A percentile compares a stretch with the other conserved stretches of the same genome.
Evolutionary conservation across 2,888 invertebrate species (phyloP).

Genomic region (Mythimna vitellina): DNA sequence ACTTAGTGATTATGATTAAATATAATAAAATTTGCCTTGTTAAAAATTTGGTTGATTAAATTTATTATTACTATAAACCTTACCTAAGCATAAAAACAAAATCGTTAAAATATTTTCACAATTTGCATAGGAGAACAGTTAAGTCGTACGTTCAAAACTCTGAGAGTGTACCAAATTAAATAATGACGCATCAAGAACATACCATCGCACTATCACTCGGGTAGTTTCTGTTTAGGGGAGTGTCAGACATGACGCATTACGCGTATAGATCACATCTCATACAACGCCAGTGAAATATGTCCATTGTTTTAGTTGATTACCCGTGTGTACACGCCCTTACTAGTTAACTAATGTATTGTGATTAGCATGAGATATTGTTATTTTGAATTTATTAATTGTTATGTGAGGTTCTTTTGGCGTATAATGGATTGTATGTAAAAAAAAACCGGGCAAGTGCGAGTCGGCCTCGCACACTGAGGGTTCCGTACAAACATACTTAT

Average conservation of each 20-base stretch:
- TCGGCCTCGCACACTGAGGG: too few relatives aligned
- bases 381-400: slow-evolving; percentile 55
- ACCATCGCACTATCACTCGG: slow-evolving; percentile 65
- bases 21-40: too few relatives aligned
- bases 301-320: slow-evolving; percentile 85
- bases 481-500: too few relatives aligned
- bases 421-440: slow-evolving; percentile 9
- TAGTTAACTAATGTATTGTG: slow-evolving; percentile 70
- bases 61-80: too few relatives aligned
- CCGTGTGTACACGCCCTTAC: slow-evolving; percentile 75
- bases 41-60: too few relatives aligned
- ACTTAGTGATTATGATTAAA: too few relatives aligned
- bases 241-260: slow-evolving; percentile 82
- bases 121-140: too few relatives aligned
- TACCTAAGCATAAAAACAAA: too few relatives aligned
- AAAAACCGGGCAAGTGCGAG: too few relatives aligned
- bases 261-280: slow-evolving; percentile 83
- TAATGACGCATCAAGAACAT: slow-evolving; percentile 10
- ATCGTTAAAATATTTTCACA: too few relatives aligned
- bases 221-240: slow-evolving; percentile 74
- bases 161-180: slow-evolving; percentile 22
- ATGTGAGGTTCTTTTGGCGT: slow-evolving; percentile 44
- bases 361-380: slow-evolving; percentile 68
- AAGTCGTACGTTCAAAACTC: neutral
- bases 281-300: slow-evolving; percentile 66